Percentiles rank a stretch among this genome's conserved stretches.
phyloP scores from a whole-genome alignment of 2,113 vertebrate genomes.

The Romanogobio albipinnatus region DNA sequence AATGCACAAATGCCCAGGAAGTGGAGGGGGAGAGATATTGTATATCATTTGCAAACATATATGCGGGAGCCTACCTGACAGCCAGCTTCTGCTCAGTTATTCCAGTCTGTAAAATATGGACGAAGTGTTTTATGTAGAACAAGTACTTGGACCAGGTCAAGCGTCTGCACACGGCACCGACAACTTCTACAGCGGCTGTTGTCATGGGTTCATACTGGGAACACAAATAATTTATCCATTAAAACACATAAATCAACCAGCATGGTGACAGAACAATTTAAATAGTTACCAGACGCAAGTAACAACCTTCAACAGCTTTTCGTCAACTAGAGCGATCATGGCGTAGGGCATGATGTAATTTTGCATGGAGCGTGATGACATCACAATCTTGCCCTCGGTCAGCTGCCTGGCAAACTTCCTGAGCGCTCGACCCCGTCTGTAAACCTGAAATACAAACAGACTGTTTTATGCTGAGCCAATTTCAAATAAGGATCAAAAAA shows the following conservation, averaged over 20 bases:
- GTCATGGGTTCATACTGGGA: constrained; percentile 89
- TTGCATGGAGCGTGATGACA: constrained; percentile 89
- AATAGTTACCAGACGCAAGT: background rate
- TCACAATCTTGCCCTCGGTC: constrained; percentile 78
- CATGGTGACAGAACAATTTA: background rate
- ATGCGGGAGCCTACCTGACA: constrained; percentile 78
- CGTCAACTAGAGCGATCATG: constrained; percentile 84
- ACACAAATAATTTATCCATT: background rate
- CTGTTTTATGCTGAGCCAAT: background rate
- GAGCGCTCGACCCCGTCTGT: constrained; percentile 90
- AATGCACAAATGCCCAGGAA: background rate
- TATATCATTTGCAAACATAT: no score
- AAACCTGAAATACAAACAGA: constrained; percentile 77
- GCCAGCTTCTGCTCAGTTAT: constrained; percentile 88
- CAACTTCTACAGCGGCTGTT: constrained; percentile 85
- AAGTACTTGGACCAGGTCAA: constrained; percentile 93
- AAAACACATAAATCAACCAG: constrained; percentile 45
- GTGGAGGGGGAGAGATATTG: no score
- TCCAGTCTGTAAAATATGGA: constrained; percentile 87
- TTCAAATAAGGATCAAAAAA: background rate
- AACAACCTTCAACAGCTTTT: constrained; percentile 92
- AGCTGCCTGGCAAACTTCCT: constrained; percentile 91
- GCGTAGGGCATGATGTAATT: constrained; percentile 97
- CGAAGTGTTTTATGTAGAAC: constrained; percentile 90
- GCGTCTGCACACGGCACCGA: constrained; percentile 87